Evolutionary conservation across 1,140 invertebrate genomes (phyloP).

Genomic region (Drosophila biarmipes): DNA sequence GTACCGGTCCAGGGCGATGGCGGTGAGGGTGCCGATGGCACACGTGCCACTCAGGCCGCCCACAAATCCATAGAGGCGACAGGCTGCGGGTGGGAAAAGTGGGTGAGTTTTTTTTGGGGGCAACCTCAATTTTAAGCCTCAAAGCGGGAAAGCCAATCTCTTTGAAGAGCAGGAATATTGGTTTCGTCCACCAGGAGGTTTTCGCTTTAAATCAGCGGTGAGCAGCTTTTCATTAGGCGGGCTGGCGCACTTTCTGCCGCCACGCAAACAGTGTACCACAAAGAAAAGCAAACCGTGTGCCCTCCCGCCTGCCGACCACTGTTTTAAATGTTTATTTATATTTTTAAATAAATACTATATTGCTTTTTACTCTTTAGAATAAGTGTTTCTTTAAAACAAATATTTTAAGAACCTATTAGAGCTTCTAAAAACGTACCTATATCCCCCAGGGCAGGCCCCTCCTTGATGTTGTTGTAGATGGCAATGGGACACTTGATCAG

Average conservation of each 20-base stretch:
- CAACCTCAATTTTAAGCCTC: neutral
- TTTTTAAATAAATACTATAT: too few species aligned
- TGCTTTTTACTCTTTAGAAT: too few species aligned
- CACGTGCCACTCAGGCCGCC: constrained; percentile 90
- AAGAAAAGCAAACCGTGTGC: too few species aligned
- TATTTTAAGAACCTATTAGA: too few species aligned
- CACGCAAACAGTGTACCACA: too few species aligned
- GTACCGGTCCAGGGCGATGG: constrained; percentile 90
- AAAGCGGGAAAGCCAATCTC: neutral
- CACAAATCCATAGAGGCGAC: constrained; percentile 89
- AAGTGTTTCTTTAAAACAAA: too few species aligned
- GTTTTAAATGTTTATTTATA: too few species aligned
- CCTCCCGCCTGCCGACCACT: too few species aligned
- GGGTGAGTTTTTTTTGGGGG: neutral
- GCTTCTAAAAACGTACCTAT: constrained; percentile 85
- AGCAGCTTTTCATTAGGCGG: too few species aligned
- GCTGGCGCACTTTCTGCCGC: too few species aligned
- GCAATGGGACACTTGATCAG: constrained; percentile 89
- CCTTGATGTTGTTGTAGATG: constrained; percentile 89
- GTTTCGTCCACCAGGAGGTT: too few species aligned
- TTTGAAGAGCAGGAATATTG: neutral
- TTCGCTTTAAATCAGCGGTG: too few species aligned
- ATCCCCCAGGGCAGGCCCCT: constrained; percentile 89
- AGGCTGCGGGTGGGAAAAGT: constrained; percentile 86
- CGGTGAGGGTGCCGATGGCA: constrained; percentile 89